Percentiles rank a stretch among this genome's conserved stretches.
Evolutionary conservation across 92 coral and sea anemone species (phyloP).

Genomic region (Phenganax subtilis): DNA sequence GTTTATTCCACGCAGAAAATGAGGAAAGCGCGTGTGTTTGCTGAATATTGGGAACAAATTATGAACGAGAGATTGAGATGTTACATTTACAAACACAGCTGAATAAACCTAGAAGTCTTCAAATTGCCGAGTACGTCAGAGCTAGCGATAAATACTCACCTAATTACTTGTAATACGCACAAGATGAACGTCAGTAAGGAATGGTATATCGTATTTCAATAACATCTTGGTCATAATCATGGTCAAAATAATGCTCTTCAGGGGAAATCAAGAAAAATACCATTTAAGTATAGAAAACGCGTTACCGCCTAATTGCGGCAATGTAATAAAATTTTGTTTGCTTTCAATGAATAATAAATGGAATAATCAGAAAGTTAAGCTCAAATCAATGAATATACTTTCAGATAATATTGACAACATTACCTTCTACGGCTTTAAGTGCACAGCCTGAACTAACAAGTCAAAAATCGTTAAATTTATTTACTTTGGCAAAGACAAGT

Average conservation of each 20-base stretch:
- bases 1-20: neutral
- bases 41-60: slow-evolving; percentile 1
- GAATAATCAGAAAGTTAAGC: neutral
- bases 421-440: slow-evolving; percentile 5
- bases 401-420: slow-evolving; percentile 8
- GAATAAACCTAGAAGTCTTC: neutral
- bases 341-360: slow-evolving; percentile 9
- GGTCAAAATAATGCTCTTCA: too few species aligned
- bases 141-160: too few species aligned
- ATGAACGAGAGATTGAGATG: neutral
- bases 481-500: neutral
- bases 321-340: slow-evolving; percentile 1
- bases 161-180: too few species aligned
- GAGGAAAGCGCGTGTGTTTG: neutral
- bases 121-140: too few species aligned
- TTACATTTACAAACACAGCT: slow-evolving; percentile 8
- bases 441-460: slow-evolving; percentile 23
- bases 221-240: too few species aligned
- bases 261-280: neutral
- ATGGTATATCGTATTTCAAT: too few species aligned
- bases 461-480: slow-evolving; percentile 6
- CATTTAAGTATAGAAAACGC: neutral
- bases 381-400: slow-evolving; percentile 9
- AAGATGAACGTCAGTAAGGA: too few species aligned
- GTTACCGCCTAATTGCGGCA: neutral